A percentile compares a stretch with the other conserved stretches of the same genome.
Conservation (phyloP, 1,140 invertebrate genomes). For the Varroa destructor region DNA sequence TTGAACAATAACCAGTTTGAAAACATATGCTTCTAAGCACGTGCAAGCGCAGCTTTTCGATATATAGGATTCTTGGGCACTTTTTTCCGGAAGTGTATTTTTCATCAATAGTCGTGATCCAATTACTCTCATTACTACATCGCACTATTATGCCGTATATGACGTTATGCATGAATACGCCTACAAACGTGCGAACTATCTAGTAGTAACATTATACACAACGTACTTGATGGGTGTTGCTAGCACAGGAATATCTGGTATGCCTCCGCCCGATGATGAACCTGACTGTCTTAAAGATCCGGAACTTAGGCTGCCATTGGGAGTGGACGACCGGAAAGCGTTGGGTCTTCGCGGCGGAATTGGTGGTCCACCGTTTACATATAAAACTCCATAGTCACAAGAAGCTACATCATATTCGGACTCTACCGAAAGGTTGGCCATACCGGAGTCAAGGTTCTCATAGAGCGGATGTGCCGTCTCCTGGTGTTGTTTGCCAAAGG, state of each 20-base stretch:
- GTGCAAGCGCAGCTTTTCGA: no score
- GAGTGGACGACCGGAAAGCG: not conserved
- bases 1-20: no score
- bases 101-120: no score
- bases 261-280: constrained; percentile 1
- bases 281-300: constrained; percentile 6
- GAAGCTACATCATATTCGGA: constrained; percentile 18
- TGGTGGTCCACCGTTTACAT: not conserved
- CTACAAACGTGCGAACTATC: no score
- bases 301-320: constrained; percentile 11
- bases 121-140: no score
- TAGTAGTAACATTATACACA: not conserved
- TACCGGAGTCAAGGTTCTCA: constrained; percentile 11
- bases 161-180: no score
- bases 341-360: constrained; percentile 15
- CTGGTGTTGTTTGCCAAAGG: constrained; percentile 23
- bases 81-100: no score
- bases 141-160: no score
- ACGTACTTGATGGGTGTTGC: constrained; percentile 24
- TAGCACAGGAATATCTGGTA: constrained; percentile 22
- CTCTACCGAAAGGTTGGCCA: constrained; percentile 17
- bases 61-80: no score
- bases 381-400: constrained; percentile 5
- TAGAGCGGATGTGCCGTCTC: constrained; percentile 26
- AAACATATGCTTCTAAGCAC: no score